phyloP scores from a whole-genome alignment of 2,888 invertebrate genomes.

The Octonoba sinensis region DNA sequence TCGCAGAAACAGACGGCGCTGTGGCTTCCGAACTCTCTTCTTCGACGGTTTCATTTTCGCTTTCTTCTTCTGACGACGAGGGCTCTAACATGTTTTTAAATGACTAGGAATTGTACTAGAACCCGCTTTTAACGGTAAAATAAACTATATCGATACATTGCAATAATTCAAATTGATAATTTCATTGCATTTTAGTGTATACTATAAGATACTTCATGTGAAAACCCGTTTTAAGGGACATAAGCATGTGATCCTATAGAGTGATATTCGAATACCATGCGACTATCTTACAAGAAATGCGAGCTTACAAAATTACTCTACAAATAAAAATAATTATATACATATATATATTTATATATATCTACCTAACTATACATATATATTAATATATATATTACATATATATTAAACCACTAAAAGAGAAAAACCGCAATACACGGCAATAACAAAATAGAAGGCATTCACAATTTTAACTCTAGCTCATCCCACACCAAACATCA shows the following conservation, averaged over 20 bases:
- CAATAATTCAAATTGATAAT: too few relatives aligned
- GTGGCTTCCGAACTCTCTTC: slow-evolving; percentile 69
- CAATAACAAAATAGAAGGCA: slow-evolving; percentile 56
- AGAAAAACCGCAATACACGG: slow-evolving; percentile 41
- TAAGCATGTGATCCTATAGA: too few relatives aligned
- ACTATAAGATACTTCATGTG: too few relatives aligned
- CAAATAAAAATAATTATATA: slow-evolving; percentile 58
- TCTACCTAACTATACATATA: slow-evolving; percentile 5
- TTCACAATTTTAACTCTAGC: slow-evolving; percentile 42
- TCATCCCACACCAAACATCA: slow-evolving; percentile 61
- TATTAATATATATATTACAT: slow-evolving; percentile 39
- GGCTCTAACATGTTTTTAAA: slow-evolving; percentile 72
- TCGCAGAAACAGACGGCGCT: slow-evolving; percentile 56
- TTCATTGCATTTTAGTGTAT: too few relatives aligned
- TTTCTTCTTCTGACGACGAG: slow-evolving; percentile 74
- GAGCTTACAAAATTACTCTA: slow-evolving; percentile 54
- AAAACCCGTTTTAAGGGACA: too few relatives aligned
- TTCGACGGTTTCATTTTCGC: slow-evolving; percentile 72
- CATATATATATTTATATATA: slow-evolving; percentile 45
- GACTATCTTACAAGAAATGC: too few relatives aligned
- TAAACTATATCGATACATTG: too few relatives aligned
- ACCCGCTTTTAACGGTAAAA: slow-evolving; percentile 17
- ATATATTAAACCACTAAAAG: slow-evolving; percentile 48
- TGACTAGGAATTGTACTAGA: slow-evolving; percentile 12
- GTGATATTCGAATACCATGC: too few relatives aligned